Evolutionary conservation across 2,888 invertebrate genomes (phyloP).

Genomic region (Tetragonula carbonaria): DNA sequence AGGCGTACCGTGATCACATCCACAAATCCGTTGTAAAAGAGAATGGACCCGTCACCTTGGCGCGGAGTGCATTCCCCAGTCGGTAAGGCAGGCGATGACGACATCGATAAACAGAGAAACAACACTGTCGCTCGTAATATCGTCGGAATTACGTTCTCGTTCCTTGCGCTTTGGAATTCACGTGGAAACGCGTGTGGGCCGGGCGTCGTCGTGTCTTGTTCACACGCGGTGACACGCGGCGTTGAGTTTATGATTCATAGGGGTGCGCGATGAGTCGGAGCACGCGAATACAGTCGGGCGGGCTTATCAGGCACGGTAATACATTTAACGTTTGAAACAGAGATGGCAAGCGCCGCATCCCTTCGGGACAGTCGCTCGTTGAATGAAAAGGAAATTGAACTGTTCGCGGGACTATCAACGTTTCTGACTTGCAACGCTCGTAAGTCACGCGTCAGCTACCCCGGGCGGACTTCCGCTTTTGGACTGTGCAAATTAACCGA

Average conservation of each 20-base stretch:
- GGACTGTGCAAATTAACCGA: slow-evolving; percentile 29
- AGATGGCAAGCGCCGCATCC: background rate
- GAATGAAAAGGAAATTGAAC: slow-evolving; percentile 64
- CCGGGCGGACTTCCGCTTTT: background rate
- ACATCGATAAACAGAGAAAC: background rate
- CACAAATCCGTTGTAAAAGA: background rate
- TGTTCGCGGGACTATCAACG: slow-evolving; percentile 44
- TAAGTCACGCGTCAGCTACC: slow-evolving; percentile 34
- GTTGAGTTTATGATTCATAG: slow-evolving; percentile 48
- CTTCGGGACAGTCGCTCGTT: background rate
- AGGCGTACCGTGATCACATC: too few species aligned
- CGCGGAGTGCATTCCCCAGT: background rate
- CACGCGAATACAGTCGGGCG: slow-evolving; percentile 24
- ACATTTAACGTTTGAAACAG: slow-evolving; percentile 44
- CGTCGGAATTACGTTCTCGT: background rate
- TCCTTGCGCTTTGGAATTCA: background rate
- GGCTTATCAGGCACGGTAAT: slow-evolving; percentile 40
- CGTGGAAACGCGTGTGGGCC: background rate
- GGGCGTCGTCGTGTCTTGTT: background rate
- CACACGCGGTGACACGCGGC: too few species aligned
- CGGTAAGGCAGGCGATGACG: background rate
- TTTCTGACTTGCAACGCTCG: slow-evolving; percentile 47
- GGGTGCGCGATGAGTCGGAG: slow-evolving; percentile 13
- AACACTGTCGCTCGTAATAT: background rate
- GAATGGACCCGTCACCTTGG: background rate